Percentiles rank a stretch among this genome's conserved stretches.
Evolutionary conservation across 2,113 vertebrate species (phyloP).

Genomic region (Cyrtonyx montezumae): DNA sequence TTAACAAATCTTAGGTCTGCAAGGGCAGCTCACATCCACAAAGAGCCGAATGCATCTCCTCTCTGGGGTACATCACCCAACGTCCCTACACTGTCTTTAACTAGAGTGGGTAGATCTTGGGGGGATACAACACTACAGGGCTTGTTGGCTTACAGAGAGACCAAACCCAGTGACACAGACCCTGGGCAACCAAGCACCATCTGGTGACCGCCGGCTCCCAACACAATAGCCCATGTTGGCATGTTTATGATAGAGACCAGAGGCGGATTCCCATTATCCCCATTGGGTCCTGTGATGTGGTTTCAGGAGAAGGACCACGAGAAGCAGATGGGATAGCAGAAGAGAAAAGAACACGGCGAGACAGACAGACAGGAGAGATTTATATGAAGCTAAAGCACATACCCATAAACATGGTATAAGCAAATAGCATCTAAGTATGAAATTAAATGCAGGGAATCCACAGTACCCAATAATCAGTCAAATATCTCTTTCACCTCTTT

Average conservation of each 20-base stretch:
- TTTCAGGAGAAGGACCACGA: constrained; percentile 59
- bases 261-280: constrained; percentile 58
- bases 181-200: constrained; percentile 69
- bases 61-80: background rate
- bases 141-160: constrained; percentile 12
- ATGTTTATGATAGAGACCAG: constrained; percentile 71
- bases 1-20: constrained; percentile 36
- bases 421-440: constrained; percentile 56
- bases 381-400: constrained; percentile 57
- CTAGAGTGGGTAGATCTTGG: constrained; percentile 1
- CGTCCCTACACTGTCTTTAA: background rate
- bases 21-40: background rate
- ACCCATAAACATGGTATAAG: constrained; percentile 59
- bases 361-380: constrained; percentile 60
- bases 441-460: constrained; percentile 44
- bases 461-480: constrained; percentile 49
- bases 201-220: constrained; percentile 57
- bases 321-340: constrained; percentile 65
- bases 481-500: constrained; percentile 46
- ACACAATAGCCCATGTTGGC: constrained; percentile 67
- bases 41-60: background rate
- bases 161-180: constrained; percentile 30
- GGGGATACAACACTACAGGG: background rate
- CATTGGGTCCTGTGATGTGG: constrained; percentile 52
- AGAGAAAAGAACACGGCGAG: constrained; percentile 42